Evolutionary conservation across 2,797 vertebrate genomes (phyloP).

Genomic region (Serranus cabrilla): DNA sequence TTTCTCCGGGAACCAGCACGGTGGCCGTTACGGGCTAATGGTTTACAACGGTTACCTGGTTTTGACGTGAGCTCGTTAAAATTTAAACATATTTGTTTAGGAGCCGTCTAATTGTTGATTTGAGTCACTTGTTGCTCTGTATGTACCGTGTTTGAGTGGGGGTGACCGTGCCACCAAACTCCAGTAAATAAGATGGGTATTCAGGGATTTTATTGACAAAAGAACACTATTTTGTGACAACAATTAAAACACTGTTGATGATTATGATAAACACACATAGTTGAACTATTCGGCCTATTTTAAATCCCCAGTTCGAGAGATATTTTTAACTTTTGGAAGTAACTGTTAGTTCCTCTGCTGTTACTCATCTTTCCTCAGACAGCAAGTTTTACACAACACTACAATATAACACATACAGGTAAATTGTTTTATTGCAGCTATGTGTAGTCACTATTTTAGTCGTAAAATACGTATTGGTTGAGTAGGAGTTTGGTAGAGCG

Average conservation of each 20-base stretch:
- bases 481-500: too few relatives aligned
- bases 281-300: not conserved
- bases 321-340: not conserved
- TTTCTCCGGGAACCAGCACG: not conserved
- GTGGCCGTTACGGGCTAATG: not conserved
- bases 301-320: fast-evolving
- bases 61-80: fast-evolving
- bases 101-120: not conserved
- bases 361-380: too few relatives aligned
- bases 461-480: too few relatives aligned
- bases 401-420: too few relatives aligned
- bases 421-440: too few relatives aligned
- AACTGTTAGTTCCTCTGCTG: not conserved
- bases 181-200: fast-evolving
- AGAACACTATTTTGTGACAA: fast-evolving
- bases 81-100: fast-evolving
- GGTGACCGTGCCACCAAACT: not conserved
- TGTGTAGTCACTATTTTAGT: too few relatives aligned
- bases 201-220: not conserved
- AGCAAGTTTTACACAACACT: too few relatives aligned
- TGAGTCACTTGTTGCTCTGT: slow-evolving; percentile 62
- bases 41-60: not conserved
- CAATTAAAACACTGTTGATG: fast-evolving
- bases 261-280: fast-evolving
- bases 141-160: not conserved